A percentile compares a stretch with the other conserved stretches of the same genome.
Evolutionary conservation across 2,888 invertebrate species (phyloP).

Genomic region (Galerucella pusilla): DNA sequence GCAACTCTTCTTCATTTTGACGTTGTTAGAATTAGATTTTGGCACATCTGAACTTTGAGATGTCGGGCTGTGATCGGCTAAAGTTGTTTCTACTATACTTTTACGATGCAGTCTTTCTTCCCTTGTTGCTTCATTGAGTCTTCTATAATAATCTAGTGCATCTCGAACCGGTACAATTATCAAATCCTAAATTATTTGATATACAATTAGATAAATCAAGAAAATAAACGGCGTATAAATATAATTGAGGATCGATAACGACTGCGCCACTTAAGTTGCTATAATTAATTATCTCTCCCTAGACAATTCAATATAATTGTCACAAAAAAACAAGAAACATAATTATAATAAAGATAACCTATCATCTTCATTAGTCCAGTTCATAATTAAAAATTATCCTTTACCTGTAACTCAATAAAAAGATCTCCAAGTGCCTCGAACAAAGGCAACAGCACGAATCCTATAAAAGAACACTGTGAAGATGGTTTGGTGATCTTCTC

Average conservation of each 20-base stretch:
- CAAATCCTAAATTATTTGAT: conserved; percentile 65
- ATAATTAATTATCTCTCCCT: too few relatives aligned
- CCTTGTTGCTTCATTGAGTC: conserved; percentile 72
- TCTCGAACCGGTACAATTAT: conserved; percentile 73
- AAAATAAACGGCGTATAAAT: too few relatives aligned
- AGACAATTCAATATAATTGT: too few relatives aligned
- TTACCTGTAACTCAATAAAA: conserved; percentile 78
- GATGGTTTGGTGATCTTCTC: conserved; percentile 87
- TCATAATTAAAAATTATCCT: too few relatives aligned
- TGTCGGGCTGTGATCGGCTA: conserved; percentile 58
- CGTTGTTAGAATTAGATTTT: conserved; percentile 68
- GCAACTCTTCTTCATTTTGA: conserved; percentile 69
- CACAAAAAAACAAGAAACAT: too few relatives aligned
- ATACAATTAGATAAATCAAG: too few relatives aligned
- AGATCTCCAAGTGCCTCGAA: conserved; percentile 83
- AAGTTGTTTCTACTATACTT: conserved; percentile 68
- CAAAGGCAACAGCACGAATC: conserved; percentile 81
- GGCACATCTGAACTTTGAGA: conserved; percentile 65
- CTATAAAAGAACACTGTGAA: conserved; percentile 86
- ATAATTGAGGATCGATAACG: too few relatives aligned
- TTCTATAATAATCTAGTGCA: conserved; percentile 72
- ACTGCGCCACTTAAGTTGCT: too few relatives aligned
- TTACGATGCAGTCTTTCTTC: conserved; percentile 71
- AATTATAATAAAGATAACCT: too few relatives aligned
- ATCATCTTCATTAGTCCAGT: too few relatives aligned